A percentile compares a stretch with the other conserved stretches of the same genome.
phyloP scores from a whole-genome alignment of 2,113 vertebrate species.

The Crotalus tigris region DNA sequence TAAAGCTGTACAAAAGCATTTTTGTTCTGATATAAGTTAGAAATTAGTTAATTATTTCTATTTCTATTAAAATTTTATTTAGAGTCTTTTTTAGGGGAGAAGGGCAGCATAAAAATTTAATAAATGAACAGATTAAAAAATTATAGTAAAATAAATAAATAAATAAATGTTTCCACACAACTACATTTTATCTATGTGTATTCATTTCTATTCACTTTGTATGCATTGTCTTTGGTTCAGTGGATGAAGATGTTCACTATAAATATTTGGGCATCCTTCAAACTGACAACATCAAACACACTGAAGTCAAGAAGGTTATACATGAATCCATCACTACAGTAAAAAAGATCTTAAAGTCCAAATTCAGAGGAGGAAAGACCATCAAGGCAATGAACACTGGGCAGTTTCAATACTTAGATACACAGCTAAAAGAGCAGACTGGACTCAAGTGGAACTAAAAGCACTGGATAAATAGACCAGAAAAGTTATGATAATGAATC shows the following conservation, averaged over 20 bases:
- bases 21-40: not conserved
- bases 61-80: not conserved
- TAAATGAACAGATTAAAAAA: not conserved
- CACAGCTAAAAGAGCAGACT: not conserved
- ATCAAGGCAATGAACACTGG: not conserved
- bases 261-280: not conserved
- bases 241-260: not conserved
- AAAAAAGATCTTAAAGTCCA: not conserved
- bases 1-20: not conserved
- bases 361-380: not conserved
- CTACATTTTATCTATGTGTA: not conserved
- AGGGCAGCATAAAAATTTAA: not conserved
- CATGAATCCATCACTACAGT: not conserved
- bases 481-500: too few relatives aligned
- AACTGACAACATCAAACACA: not conserved
- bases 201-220: not conserved
- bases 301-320: not conserved
- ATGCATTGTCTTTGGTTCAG: not conserved
- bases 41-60: not conserved
- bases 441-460: not conserved
- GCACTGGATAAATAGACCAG: too few relatives aligned
- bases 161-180: not conserved
- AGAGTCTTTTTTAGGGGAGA: not conserved
- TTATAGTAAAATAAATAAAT: not conserved
- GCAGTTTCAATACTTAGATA: not conserved